These are phyloP conservation scores for Amblyraja radiata DNA, from an alignment of 2,797 vertebrate species.

Conservation along the genomic window DNA sequence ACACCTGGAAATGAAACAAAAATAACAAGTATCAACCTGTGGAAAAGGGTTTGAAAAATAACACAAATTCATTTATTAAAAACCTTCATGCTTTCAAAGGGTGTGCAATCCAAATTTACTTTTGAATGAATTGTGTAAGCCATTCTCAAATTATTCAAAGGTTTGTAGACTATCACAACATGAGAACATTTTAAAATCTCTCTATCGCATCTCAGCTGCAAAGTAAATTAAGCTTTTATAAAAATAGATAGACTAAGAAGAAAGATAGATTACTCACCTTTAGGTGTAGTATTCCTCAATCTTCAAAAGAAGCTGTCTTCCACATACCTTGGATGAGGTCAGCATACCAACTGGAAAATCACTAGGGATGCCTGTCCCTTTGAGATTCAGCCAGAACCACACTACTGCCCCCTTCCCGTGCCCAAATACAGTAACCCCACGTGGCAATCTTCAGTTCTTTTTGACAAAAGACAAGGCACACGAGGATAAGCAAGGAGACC, in stretches of 20 bases:
- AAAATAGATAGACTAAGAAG: conserved; percentile 30
- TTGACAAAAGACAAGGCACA: conserved; percentile 37
- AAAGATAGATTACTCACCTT: conserved; percentile 36
- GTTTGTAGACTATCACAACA: background rate
- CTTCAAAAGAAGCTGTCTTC: conserved; percentile 37
- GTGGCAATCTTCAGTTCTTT: conserved; percentile 37
- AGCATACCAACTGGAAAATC: conserved; percentile 34
- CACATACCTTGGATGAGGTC: conserved; percentile 35
- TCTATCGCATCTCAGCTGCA: background rate
- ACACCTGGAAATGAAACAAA: conserved; percentile 59
- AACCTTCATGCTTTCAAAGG: conserved; percentile 15
- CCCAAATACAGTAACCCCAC: conserved; percentile 34
- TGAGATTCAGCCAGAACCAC: conserved; percentile 32
- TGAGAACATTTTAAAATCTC: background rate
- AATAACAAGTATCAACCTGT: background rate
- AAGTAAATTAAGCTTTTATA: background rate
- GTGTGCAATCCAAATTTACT: conserved; percentile 30
- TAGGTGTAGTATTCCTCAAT: conserved; percentile 37
- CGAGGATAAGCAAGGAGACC: conserved; percentile 38
- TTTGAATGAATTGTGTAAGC: conserved; percentile 23
- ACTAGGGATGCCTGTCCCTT: conserved; percentile 35
- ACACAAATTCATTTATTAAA: background rate
- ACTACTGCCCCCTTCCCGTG: conserved; percentile 29
- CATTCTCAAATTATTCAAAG: conserved; percentile 27
- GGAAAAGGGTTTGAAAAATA: background rate